These are phyloP conservation scores for Chydorus sphaericus DNA, from an alignment of 2,888 invertebrate species.

Conservation along the genomic window DNA sequence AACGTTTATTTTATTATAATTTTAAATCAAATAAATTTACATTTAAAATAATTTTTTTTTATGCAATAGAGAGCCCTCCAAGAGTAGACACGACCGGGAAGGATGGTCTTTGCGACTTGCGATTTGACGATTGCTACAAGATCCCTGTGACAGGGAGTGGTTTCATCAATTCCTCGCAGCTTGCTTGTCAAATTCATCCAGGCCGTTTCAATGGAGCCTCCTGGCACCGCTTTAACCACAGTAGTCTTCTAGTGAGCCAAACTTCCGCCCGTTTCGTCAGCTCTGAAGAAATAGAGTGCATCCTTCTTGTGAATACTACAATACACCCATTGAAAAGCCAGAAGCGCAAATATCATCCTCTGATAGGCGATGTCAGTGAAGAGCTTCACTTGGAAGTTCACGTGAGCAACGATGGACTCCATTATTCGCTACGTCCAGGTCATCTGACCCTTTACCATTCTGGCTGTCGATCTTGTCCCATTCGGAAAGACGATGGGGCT, in stretches of 20 bases:
- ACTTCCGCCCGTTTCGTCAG: neutral
- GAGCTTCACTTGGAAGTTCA: constrained; percentile 8
- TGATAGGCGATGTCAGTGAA: constrained; percentile 1
- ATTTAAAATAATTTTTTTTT: neutral
- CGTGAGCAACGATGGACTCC: constrained; percentile 14
- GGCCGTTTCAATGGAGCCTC: constrained; percentile 2
- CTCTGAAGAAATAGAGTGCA: neutral
- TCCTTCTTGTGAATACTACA: neutral
- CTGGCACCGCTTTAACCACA: neutral
- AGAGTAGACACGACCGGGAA: neutral
- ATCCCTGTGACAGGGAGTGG: constrained; percentile 4
- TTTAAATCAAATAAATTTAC: neutral
- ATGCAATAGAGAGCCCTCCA: constrained; percentile 8
- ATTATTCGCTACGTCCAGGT: neutral
- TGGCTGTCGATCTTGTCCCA: constrained; percentile 9
- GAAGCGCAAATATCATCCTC: too few species aligned
- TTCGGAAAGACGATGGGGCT: neutral
- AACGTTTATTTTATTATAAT: neutral
- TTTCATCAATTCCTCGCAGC: constrained; percentile 9
- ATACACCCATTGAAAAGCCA: too few species aligned
- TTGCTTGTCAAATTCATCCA: neutral
- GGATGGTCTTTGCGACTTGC: constrained; percentile 5
- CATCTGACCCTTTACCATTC: constrained; percentile 8
- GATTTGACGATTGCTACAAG: constrained; percentile 1
- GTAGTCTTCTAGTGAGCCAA: neutral